phyloP scores from a whole-genome alignment of 2,113 vertebrate species.

The Gracilinanus agilis region DNA sequence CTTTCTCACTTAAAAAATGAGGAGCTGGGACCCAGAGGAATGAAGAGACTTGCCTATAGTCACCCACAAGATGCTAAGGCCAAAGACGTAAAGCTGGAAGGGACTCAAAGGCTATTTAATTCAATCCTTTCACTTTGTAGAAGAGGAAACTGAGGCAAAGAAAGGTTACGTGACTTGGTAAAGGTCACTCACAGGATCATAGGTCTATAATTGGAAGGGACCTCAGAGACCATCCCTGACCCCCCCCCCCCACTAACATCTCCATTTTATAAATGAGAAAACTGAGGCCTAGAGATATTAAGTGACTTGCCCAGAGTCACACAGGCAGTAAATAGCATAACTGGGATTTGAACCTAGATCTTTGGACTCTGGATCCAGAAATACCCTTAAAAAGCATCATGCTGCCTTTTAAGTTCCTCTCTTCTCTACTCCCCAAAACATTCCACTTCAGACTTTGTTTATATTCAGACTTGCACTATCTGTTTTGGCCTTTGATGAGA shows the following conservation, averaged over 20 bases:
- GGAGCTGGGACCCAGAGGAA: background rate
- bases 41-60: background rate
- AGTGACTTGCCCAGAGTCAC: background rate
- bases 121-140: background rate
- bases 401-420: background rate
- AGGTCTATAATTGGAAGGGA: background rate
- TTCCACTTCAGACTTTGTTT: background rate
- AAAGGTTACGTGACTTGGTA: background rate
- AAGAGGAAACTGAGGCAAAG: background rate
- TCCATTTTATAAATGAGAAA: background rate
- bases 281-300: background rate
- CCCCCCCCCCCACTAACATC: background rate
- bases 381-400: too few species aligned
- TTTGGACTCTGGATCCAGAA: background rate
- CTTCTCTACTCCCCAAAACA: background rate
- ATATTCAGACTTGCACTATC: background rate
- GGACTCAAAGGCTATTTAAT: background rate
- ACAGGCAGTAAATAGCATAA: background rate
- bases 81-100: background rate
- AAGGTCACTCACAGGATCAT: background rate
- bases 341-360: background rate
- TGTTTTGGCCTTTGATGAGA: background rate
- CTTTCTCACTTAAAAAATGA: too few species aligned
- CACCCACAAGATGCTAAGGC: background rate
- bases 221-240: background rate